Evolutionary conservation across 2,113 vertebrate species (phyloP).

Genomic region (Alligator mississippiensis): DNA sequence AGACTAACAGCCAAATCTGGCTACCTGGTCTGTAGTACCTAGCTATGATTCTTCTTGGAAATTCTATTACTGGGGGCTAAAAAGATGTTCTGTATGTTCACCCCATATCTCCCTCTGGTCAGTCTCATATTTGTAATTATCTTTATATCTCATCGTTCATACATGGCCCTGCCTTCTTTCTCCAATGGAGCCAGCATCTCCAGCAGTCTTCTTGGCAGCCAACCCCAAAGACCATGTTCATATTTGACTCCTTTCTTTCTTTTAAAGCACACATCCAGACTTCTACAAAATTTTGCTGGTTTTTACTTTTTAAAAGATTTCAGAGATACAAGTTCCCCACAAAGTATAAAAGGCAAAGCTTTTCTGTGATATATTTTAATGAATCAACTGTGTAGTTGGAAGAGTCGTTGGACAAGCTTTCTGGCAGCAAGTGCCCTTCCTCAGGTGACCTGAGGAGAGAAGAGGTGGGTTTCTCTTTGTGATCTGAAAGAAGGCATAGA

Average conservation of each 20-base stretch:
- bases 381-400: no score
- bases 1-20: constrained; percentile 18
- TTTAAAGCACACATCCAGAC: neutral
- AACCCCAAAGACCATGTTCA: neutral
- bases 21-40: neutral
- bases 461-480: no score
- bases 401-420: no score
- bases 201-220: neutral
- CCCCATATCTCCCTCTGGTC: neutral
- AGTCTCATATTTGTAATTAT: neutral
- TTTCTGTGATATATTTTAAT: no score
- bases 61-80: neutral
- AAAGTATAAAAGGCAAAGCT: no score
- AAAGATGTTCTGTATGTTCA: neutral
- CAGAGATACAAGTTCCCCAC: neutral
- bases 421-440: no score
- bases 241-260: neutral
- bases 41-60: constrained; percentile 23
- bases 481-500: no score
- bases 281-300: neutral
- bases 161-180: neutral
- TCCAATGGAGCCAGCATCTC: neutral
- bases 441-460: no score
- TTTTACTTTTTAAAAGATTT: neutral
- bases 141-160: neutral